A percentile compares a stretch with the other conserved stretches of the same genome.
Conservation (phyloP, 2,113 vertebrate species). For the Marmota flaviventris region DNA sequence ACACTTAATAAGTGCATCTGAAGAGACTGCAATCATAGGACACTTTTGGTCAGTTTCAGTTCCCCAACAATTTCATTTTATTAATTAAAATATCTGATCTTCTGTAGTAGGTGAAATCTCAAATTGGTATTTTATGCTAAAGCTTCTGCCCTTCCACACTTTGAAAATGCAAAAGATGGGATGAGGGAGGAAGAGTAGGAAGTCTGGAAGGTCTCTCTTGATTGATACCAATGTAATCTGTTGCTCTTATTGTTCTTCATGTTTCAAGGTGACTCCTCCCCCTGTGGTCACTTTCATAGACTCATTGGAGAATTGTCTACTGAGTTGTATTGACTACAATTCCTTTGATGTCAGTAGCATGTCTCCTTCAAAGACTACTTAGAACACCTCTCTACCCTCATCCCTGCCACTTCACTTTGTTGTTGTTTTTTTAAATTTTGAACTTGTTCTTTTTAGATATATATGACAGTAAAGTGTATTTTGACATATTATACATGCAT, state of each 20-base stretch:
- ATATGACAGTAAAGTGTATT: no score
- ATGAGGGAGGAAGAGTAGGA: background rate
- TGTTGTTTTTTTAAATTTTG: no score
- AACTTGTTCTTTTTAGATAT: no score
- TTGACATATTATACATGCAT: no score
- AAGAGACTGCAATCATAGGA: background rate
- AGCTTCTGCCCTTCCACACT: background rate
- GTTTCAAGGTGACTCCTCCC: background rate
- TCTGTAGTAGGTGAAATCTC: background rate
- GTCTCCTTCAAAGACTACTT: background rate
- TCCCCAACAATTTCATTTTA: background rate
- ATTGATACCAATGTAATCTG: background rate
- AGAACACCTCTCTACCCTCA: background rate
- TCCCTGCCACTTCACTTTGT: background rate
- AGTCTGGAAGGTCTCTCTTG: background rate
- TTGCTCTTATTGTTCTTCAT: background rate
- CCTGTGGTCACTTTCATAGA: background rate
- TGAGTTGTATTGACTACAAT: background rate
- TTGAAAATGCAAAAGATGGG: background rate
- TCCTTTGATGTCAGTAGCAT: background rate
- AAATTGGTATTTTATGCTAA: conserved; percentile 3
- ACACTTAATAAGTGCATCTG: background rate
- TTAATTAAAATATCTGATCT: background rate
- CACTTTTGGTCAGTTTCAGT: background rate
- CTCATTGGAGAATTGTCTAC: background rate